Conservation (phyloP, 2,888 invertebrate species). For the Plemyria rubiginata region DNA sequence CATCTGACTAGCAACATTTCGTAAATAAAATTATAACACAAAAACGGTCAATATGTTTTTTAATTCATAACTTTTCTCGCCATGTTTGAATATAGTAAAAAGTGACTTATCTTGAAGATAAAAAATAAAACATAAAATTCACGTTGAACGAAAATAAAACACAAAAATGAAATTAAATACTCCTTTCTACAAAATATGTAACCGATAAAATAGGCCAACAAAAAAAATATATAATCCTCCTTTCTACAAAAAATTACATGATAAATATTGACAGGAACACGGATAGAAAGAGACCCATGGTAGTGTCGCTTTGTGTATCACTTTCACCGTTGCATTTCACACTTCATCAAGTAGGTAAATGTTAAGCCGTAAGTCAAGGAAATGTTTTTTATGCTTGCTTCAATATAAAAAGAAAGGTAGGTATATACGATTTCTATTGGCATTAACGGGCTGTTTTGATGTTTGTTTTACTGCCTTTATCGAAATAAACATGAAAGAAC, state of each 20-base stretch:
- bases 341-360: conserved; percentile 11
- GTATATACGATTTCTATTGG: neutral
- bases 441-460: neutral
- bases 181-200: no score
- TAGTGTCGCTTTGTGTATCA: conserved; percentile 6
- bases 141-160: neutral
- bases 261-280: neutral
- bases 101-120: neutral
- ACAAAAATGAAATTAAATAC: no score
- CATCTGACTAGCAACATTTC: neutral
- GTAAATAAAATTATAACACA: neutral
- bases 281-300: conserved; percentile 2
- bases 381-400: conserved; percentile 16
- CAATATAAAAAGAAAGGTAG: neutral
- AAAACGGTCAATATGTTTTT: neutral
- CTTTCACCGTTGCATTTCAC: neutral
- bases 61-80: neutral
- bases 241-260: neutral
- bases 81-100: neutral
- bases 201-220: neutral
- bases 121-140: neutral
- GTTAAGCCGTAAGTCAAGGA: neutral
- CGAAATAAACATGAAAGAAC: no score
- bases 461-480: neutral
- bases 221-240: neutral